Base-by-base conservation (phyloP, 2,888 invertebrate species). In the Suillia variegata region DNA sequence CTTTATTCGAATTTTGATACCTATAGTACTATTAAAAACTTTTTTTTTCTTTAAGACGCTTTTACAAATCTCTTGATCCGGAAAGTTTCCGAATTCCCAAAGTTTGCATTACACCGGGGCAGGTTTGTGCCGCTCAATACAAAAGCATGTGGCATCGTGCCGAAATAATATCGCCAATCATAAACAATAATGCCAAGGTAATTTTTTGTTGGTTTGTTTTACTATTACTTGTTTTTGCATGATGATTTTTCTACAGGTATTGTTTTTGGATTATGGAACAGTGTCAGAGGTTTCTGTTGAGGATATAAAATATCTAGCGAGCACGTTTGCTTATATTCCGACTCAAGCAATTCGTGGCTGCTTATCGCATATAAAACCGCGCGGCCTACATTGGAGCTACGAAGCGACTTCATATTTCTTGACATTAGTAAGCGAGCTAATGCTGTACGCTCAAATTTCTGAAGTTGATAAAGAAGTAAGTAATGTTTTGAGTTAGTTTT, bases 231-330 rank as follows among this genome's bases (percentile, higher is more conserved):
- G 15, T 10, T 38, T n/a, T 3, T 38, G 4, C 15, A 13, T n/a
- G n/a, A 38, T 38, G 6, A 13, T 13, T 4, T 10, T 38, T 22
- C 15, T 8, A 18, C 22, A 77, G 78, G 73, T 78, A 8, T 59
- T 67, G n/a, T 71, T 76, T 53, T 45, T 80, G 6, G 80, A 80
- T 56, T 75, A 71, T 24, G 80, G 79, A n/a, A 75, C 75, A 6
- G 67, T 73, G 1, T 56, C 67, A 0, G 72, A 74, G 38, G 70
- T 80, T 2, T 34, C 55, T 38, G 59, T 69, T 42, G 55, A 54
- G 0, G 50, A 73, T 10, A 58, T 80, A 0, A 77, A 75, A 63
- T 78, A 72, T 65, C 59, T 80, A 24, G 58, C 58, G 12, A 67
- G 64, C 2, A 58, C 63, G 6, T 80, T 79, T 59, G 71, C 73